Evolutionary conservation across 2,113 vertebrate species (phyloP), one percentile per base, ranked within the genome.

Genomic region (Phylloscopus whistleri): DNA sequence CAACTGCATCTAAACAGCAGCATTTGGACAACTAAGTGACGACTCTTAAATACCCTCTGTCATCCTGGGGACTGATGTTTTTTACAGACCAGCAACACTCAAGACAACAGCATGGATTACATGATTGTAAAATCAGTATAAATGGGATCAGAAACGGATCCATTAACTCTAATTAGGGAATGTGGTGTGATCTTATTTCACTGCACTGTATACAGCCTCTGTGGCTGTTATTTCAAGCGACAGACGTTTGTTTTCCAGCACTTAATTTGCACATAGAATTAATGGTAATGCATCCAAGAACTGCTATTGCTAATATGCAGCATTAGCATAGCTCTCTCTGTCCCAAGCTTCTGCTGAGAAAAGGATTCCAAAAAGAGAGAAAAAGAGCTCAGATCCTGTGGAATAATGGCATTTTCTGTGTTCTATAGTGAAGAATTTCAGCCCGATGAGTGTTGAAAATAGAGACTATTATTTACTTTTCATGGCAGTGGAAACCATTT

Each of bases 271-370:
- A 58, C 91, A 67, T 30, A 73, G 84, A 88, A 96, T 96, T 92
- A 95, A 95, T 89, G 62, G 49, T 74, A 97, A 87, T 89, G 91
- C 44, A 86, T 95, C 94, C 96, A 95, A 93, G 86, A 96, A 83
- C 58, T 68, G 37, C 92, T 94, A 94, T 91, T 95, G 87, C 89
- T 97, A 95, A 94, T 95, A 94, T 74, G 67, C 16, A 87, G 49
- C 44, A 93, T 91, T 91, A 96, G 24, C 80, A 74, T 53, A 80
- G 39, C 26, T 60, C 4, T 0, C 66, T 94, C 87, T 95, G 37
- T 83, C 35, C 60, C 68, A 24, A 8, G 70, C 89, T 97, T 96
- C 87, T 95, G 79, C 81, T 95, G 9, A 3, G 89, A 77, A 97
- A 84, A 97, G 62, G 75, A 87, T 73, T 91, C 67, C 77, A 95